Base-by-base conservation (phyloP, 2,113 vertebrate species). In the Myiopsitta monachus region DNA sequence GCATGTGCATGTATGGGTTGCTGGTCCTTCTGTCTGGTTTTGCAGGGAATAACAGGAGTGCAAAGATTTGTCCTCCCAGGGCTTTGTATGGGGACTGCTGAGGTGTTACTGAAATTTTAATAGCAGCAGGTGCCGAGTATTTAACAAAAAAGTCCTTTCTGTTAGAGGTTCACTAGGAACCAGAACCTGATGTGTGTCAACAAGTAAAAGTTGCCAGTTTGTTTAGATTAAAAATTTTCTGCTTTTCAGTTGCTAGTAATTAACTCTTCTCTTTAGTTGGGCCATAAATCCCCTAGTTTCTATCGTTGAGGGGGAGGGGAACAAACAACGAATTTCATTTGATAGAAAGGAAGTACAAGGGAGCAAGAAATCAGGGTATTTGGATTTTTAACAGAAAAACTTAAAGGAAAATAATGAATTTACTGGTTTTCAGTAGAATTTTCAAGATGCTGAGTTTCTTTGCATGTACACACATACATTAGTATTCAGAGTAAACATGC, bases 71-170 rank as follows among this genome's bases (percentile, higher is more conserved):
- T 72, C 26, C 17, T 72, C 23, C 28, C 66, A n/a, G 55, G 62
- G 7, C 24, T 79, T 36, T 33, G 31, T 63, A 22, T 31, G 31
- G 33, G 30, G 16, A 67, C 21, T 61, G 7, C 51, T 54, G 55
- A 74, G 69, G 28, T 62, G 10, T 87, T 82, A 43, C 47, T 84
- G 66, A 84, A 73, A 87, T 72, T 67, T 81, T 69, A 68, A 47
- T 31, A 89, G 74, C 30, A 75, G 46, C 24, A 44, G 21, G 39
- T 94, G 46, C 36, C 1, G 2, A 51, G 39, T 78, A 18, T 43
- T 74, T 81, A 79, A 78, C 30, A 78, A 72, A 94, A 91, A 22
- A 23, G 81, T 90, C 36, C 18, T 78, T 93, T 81, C 57, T 94
- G 16, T 27, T 83, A 36, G 24, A 44, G 33, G 7, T 89, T 81